Base-by-base conservation (phyloP, 64 coral and sea anemone species). In the Catalaphyllia jardinei region DNA sequence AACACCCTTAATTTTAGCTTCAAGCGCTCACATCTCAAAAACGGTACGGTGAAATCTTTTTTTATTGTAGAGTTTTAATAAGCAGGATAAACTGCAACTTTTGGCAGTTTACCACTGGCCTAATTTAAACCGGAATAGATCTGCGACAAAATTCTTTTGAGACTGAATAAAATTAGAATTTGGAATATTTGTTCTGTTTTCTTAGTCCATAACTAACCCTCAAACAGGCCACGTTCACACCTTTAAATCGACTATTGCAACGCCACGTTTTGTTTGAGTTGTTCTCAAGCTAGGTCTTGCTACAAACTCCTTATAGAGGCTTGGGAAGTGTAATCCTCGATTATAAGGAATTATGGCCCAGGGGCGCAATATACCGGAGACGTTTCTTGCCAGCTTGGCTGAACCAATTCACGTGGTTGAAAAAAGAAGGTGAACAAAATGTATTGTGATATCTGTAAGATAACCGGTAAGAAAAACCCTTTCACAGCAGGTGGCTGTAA, bases 81-180 rank as follows among this genome's bases (percentile, higher is more conserved):
- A n/a, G n/a, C n/a, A n/a, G n/a, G n/a, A n/a, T n/a, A n/a, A n/a
- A n/a, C n/a, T n/a, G n/a, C n/a, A n/a, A n/a, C n/a, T n/a, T n/a
- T n/a, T n/a, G n/a, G n/a, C n/a, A n/a, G n/a, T 75, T 42, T 75
- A 42, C 72, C 16, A 33, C 72, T 75, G 72, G 42, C 72, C 2
- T 75, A 75, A 75, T 75, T 75, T 75, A 75, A 75, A 75, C 72
- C 72, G 42, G 72, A 75, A 75, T 75, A 75, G 72, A 75, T 75
- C 72, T 75, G 72, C 72, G 73, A 2, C 0, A 75, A 75, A 75
- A 75, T 2, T 75, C 33, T 75, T 75, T 75, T 35, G 31, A 75
- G 73, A n/a, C n/a, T n/a, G n/a, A 75, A 75, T 75, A 75, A 75
- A 75, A 75, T 39, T 49, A 49, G 73, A 75, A 75, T 75, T 75